These are phyloP conservation scores for Chauna torquata DNA, from an alignment of 2,113 vertebrate species.

Conservation along the genomic window DNA sequence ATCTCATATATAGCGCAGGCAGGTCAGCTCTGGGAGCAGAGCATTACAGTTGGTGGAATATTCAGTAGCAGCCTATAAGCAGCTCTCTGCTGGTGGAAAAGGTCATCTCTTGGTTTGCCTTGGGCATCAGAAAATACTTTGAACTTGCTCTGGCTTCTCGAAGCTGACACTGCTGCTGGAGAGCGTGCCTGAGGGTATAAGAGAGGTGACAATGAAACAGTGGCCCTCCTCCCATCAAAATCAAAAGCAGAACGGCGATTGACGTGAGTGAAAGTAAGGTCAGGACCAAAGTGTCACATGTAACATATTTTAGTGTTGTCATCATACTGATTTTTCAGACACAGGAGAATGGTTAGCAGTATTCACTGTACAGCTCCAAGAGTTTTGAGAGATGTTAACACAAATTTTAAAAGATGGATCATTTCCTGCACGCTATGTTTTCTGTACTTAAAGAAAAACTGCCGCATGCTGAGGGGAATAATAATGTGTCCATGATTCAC, in stretches of 20 bases:
- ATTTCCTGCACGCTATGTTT: neutral
- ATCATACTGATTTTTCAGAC: neutral
- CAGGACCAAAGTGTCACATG: neutral
- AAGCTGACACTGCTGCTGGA: constrained; percentile 32
- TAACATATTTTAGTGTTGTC: neutral
- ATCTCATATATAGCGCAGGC: neutral
- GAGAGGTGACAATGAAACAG: neutral
- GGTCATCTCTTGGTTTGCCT: constrained; percentile 31
- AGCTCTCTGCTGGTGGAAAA: constrained; percentile 22
- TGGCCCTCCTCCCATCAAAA: neutral
- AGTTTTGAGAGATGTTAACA: neutral
- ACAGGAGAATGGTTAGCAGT: neutral
- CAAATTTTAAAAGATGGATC: neutral
- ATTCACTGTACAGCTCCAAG: neutral
- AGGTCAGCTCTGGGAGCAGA: neutral
- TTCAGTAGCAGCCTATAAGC: neutral
- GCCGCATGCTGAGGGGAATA: neutral
- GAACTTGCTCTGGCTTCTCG: neutral
- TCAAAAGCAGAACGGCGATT: neutral
- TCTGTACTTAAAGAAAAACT: neutral
- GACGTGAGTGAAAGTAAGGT: neutral
- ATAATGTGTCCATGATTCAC: neutral
- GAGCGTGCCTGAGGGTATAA: neutral
- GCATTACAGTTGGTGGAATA: neutral
- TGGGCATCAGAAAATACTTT: constrained; percentile 24